A percentile compares a stretch with the other conserved stretches of the same genome.
phyloP scores from a whole-genome alignment of 2,113 vertebrate genomes.

The Lota lota region DNA sequence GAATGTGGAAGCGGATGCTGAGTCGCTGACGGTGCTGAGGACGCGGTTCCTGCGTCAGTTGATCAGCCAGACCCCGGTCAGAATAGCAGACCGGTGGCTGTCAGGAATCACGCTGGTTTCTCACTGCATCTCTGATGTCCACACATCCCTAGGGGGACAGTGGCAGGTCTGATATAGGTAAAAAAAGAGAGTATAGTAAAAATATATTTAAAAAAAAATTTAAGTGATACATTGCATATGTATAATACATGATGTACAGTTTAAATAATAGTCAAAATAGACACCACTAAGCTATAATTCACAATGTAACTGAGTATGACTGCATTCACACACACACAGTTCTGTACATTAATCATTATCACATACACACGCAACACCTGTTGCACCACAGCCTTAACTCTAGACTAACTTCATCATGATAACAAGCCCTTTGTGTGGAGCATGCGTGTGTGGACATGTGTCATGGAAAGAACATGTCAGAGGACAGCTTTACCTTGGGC shows the following conservation, averaged over 20 bases:
- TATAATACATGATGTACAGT: background rate
- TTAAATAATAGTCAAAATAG: background rate
- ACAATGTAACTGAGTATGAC: background rate
- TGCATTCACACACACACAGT: constrained; percentile 16
- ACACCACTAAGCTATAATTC: background rate
- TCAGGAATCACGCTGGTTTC: no score
- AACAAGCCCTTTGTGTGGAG: constrained; percentile 54
- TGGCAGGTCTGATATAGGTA: no score
- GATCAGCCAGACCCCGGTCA: no score
- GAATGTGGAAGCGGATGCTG: no score
- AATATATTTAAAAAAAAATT: no score
- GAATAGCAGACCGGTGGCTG: no score
- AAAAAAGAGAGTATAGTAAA: no score
- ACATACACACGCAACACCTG: constrained; percentile 27
- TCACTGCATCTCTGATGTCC: no score
- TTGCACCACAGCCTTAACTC: constrained; percentile 22
- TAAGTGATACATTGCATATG: background rate
- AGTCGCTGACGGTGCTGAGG: no score
- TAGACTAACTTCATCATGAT: constrained; percentile 47
- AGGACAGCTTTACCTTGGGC: constrained; percentile 33
- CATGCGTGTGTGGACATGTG: constrained; percentile 39
- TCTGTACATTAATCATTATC: constrained; percentile 29
- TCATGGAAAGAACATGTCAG: constrained; percentile 42
- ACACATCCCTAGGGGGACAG: no score
- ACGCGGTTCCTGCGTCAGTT: no score